Base-by-base conservation (phyloP, 2,888 invertebrate species). In the Synanthedon tipuliformis region DNA sequence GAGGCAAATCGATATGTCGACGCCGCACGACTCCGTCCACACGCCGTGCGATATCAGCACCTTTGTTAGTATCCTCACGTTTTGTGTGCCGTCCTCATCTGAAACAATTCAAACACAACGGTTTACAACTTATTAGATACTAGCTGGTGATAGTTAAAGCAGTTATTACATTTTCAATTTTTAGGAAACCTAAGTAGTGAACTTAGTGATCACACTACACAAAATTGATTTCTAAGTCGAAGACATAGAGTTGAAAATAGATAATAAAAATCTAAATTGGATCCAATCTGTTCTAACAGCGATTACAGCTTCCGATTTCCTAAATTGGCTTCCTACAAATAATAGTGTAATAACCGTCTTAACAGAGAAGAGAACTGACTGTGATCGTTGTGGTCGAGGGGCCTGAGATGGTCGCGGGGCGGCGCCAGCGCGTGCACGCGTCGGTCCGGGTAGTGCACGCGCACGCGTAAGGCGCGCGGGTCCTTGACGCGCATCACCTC, bases 361-460 rank as follows among this genome's bases (percentile, higher is more conserved):
- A 12, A 16, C 10, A 49, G 16, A 40, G 10, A 40, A 18, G n/a
- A 10, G n/a, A 41, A 69, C 73, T 59, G 7, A 83, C 84, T 84
- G 23, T 65, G 71, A 41, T 73, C 66, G 4, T 90, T 90, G 59
- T 90, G 88, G 64, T 92, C 90, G 64, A 93, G 89, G 52, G 92
- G 90, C 41, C 93, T 90, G 64, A 97, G 89, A 70, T 97, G 95
- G 53, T 92, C 90, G 8, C 90, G 85, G 51, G 92, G 90, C 3
- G 97, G 97, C 54, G 94, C 89, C 54, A 96, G 90, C 55, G 97
- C 89, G 73, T 97, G 95, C 55, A 92, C 91, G 70, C 94, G 92
- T 65, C 96, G 95, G 87, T 98, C 98, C 0, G 98, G 97, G 85
- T 98, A 98, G 61, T 93, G 92, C 34, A 97, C 92, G 85, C 95